Evolutionary conservation across 2,888 invertebrate species (phyloP).

Genomic region (Fragum whitleyi): DNA sequence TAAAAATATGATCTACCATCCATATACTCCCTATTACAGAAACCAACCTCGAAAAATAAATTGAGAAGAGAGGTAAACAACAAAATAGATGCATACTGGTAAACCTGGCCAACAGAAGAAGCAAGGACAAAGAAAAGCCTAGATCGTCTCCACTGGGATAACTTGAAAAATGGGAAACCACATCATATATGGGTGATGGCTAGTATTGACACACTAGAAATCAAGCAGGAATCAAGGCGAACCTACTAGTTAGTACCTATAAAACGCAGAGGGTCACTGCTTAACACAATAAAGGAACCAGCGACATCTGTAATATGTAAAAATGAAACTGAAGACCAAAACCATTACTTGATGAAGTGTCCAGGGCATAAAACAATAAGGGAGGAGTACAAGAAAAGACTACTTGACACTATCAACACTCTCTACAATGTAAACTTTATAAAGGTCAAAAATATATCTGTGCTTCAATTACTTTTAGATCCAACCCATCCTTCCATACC

Average conservation of each 20-base stretch:
- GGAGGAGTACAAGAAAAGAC: too few relatives aligned
- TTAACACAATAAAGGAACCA: not conserved
- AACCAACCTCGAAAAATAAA: not conserved
- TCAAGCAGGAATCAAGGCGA: not conserved
- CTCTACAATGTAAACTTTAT: too few relatives aligned
- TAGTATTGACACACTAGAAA: not conserved
- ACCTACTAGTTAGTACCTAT: not conserved
- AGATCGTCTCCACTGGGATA: too few relatives aligned
- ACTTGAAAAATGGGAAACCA: too few relatives aligned
- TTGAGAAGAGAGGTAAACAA: not conserved
- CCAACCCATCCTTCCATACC: too few relatives aligned
- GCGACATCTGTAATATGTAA: not conserved
- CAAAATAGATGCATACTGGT: too few relatives aligned
- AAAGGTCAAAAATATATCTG: too few relatives aligned
- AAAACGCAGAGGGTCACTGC: not conserved
- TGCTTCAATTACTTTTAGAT: too few relatives aligned
- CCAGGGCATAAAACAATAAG: too few relatives aligned
- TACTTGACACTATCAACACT: too few relatives aligned
- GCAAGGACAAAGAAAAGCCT: too few relatives aligned
- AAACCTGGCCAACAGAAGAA: not conserved
- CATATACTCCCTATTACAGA: not conserved
- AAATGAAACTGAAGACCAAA: not conserved
- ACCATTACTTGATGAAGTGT: not conserved
- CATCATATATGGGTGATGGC: not conserved
- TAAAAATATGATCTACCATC: not conserved